phyloP scores from a whole-genome alignment of 2,113 vertebrate species.

The Mobula birostris region DNA sequence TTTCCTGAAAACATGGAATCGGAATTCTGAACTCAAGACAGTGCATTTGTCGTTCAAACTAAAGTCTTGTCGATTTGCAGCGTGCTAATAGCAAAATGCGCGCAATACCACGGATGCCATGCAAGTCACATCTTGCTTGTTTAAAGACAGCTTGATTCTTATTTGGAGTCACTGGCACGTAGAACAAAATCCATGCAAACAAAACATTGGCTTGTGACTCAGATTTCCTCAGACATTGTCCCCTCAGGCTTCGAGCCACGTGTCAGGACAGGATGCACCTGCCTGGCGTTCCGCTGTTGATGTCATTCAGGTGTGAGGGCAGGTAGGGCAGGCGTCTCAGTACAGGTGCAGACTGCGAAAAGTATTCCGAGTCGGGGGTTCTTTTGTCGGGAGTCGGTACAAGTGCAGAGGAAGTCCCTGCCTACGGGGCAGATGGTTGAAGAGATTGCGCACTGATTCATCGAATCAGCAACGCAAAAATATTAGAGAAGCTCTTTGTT shows the following conservation, averaged over 20 bases:
- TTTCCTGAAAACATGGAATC: not conserved
- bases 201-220: slow-evolving; percentile 9
- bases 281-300: not conserved
- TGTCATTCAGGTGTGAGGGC: slow-evolving; percentile 19
- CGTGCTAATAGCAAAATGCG: not conserved
- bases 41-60: not conserved
- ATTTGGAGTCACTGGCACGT: slow-evolving; percentile 9
- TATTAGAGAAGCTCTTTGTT: not conserved
- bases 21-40: too few relatives aligned
- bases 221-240: not conserved
- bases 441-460: not conserved
- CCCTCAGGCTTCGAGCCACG: not conserved
- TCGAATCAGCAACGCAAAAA: not conserved
- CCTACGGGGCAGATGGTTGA: not conserved
- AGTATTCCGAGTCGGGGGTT: not conserved
- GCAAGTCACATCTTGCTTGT: slow-evolving; percentile 4
- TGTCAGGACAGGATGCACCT: slow-evolving; percentile 33
- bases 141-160: not conserved
- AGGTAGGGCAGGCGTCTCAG: not conserved
- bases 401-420: not conserved
- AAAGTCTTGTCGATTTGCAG: not conserved
- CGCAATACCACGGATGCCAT: not conserved
- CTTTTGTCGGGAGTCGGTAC: not conserved
- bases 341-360: slow-evolving; percentile 21
- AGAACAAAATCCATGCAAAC: not conserved